These are phyloP conservation scores for Drosophila guanche DNA, from an alignment of 1,140 invertebrate species.

Conservation along the genomic window DNA sequence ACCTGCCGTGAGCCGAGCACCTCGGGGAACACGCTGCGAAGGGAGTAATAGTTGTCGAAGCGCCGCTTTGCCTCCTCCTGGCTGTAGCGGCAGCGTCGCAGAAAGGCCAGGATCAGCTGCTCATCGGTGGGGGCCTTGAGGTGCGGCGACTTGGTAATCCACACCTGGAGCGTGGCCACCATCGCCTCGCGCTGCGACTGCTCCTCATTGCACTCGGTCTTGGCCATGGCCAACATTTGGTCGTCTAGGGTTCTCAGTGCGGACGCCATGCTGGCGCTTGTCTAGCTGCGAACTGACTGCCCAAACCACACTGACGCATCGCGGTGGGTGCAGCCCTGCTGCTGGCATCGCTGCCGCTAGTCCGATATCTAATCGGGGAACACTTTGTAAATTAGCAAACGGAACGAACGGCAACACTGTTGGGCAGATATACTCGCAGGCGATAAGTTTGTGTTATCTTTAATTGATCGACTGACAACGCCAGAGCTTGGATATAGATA, in stretches of 20 bases:
- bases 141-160: conserved; percentile 87
- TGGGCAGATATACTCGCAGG: conserved; percentile 36
- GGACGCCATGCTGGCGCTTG: conserved; percentile 50
- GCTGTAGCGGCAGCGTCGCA: conserved; percentile 88
- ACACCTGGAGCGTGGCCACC: conserved; percentile 85
- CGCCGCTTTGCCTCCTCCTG: conserved; percentile 87
- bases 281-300: conserved; percentile 42
- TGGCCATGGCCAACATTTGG: conserved; percentile 74
- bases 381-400: conserved; percentile 52
- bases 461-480: conserved; percentile 69
- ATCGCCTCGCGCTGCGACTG: conserved; percentile 84
- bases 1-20: conserved; percentile 79
- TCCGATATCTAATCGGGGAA: conserved; percentile 58
- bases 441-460: conserved; percentile 52
- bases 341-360: background rate
- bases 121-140: conserved; percentile 85
- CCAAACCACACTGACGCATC: conserved; percentile 8
- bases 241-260: conserved; percentile 68
- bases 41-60: conserved; percentile 87
- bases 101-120: conserved; percentile 86
- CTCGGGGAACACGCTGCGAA: conserved; percentile 86
- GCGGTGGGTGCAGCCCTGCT: background rate
- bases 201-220: conserved; percentile 86
- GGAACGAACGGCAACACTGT: conserved; percentile 30
- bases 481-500: conserved; percentile 25